Base-by-base conservation (phyloP, 2,888 invertebrate genomes). In the Perizoma flavofasciatum region DNA sequence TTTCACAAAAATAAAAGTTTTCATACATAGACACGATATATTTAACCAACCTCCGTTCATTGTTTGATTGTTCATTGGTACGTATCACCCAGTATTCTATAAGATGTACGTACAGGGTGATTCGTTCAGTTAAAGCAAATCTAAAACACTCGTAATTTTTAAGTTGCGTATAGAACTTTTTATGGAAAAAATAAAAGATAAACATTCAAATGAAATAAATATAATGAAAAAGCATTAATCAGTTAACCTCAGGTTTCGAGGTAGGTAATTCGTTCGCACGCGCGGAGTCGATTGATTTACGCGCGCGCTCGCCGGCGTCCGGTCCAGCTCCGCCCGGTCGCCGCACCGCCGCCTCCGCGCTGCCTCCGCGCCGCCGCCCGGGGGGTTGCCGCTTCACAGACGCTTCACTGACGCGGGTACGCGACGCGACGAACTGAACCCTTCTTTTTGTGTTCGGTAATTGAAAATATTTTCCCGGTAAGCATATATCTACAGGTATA, bases 211-310 rank as follows among this genome's bases (percentile, higher is more conserved):
- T 41, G 9, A 41, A 41, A 41, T 41, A 9, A n/a, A 53, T 34
- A 49, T 40, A 11, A 6, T 22, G 39, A 40, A 52, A n/a, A 44
- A 9, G n/a, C 49, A 59, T 59, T 49, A 40, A 44, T 54, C 53
- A 59, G 47, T 49, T 43, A 50, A 43, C 22, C 50, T 33, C 47
- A 55, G 50, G 50, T 55, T 50, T 22, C 43, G 50, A 47, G 33
- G 11, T 51, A 5, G 5, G 5, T 3, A 33, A 50, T 50, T 55
- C 50, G 32, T n/a, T 34, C 34, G 34, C 43, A 43, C 34, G 41
- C 34, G 39, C 43, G 5, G 22, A 44, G 8, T 32, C 59, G 59
- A 59, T 59, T 59, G 59, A 59, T 59, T 59, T 43, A 54, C 41
- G 41, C 43, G 46, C 43, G 54, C 11, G 34, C 49, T 8, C 48